Evolutionary conservation across 2,888 invertebrate genomes (phyloP), one percentile per base, ranked within the genome.

Genomic region (Zeuzera pyrina): DNA sequence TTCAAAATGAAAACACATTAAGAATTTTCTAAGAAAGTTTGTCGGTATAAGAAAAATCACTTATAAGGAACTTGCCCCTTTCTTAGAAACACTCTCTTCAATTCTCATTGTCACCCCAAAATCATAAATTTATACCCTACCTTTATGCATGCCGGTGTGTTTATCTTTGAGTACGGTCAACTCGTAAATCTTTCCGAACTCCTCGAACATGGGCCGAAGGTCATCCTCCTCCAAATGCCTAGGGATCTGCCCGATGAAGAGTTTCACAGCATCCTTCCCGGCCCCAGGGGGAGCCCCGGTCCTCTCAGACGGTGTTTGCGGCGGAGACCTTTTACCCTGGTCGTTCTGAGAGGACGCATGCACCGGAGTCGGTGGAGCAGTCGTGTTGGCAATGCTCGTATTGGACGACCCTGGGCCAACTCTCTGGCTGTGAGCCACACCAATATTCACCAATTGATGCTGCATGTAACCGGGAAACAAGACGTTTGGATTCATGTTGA

Each of bases 71-170:
- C n/a, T n/a, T n/a, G n/a, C n/a, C n/a, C n/a, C n/a, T n/a, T n/a
- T n/a, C n/a, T n/a, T n/a, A n/a, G n/a, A n/a, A n/a, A n/a, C n/a
- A n/a, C n/a, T n/a, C n/a, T n/a, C n/a, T n/a, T n/a, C n/a, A n/a
- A n/a, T n/a, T n/a, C n/a, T n/a, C n/a, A n/a, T n/a, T n/a, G n/a
- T n/a, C n/a, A n/a, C n/a, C n/a, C n/a, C 15, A 15, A 28, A 4
- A 28, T 28, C 5, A 28, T 10, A 26, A 12, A 26, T 12, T 13
- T 26, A 28, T 19, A 24, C 21, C 28, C 30, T 15, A 93, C 95
- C 95, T 90, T 96, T 96, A 76, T 96, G 96, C 90, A 95, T 93
- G 44, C 96, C 96, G 36, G 95, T 96, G 85, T 93, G 92, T 67
- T 95, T 94, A 74, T 97, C 96, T 86, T 95, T 95, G 51, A 97